Evolutionary conservation across 2,797 vertebrate species (phyloP).

Genomic region (Pseudomugil gertrudae): DNA sequence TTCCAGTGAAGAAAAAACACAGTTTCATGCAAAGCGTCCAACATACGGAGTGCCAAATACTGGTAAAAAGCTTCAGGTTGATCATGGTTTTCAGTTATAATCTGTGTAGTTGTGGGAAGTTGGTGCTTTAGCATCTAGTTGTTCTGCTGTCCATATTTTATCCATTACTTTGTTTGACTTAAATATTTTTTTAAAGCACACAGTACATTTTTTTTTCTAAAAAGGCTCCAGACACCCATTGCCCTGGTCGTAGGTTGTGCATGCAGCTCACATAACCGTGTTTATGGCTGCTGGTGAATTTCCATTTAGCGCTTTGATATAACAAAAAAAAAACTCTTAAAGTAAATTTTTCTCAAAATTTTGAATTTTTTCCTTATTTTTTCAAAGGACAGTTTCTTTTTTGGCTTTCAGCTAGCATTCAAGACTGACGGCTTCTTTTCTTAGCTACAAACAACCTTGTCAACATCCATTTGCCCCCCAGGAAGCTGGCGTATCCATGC

Average conservation of each 20-base stretch:
- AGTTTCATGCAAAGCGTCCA: neutral
- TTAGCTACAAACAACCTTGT: constrained; percentile 64
- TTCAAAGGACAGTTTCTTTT: constrained; percentile 9
- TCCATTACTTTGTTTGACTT: neutral
- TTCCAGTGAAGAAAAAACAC: neutral
- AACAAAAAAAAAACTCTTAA: constrained; percentile 38
- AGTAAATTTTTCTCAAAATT: constrained; percentile 46
- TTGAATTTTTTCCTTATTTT: constrained; percentile 37
- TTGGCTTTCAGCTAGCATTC: constrained; percentile 31
- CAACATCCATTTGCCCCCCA: constrained; percentile 65
- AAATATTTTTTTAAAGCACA: neutral
- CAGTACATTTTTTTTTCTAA: neutral
- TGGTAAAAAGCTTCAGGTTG: neutral
- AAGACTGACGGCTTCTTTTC: constrained; percentile 51
- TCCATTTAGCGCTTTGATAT: constrained; percentile 38
- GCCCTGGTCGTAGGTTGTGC: constrained; percentile 18
- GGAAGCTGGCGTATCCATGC: constrained; percentile 41
- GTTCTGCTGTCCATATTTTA: neutral
- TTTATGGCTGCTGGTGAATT: constrained; percentile 14
- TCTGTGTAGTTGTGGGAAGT: neutral
- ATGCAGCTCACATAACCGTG: constrained; percentile 1
- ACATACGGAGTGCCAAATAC: neutral
- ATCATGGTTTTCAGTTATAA: neutral
- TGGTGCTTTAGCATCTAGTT: neutral
- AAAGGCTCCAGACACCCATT: constrained; percentile 1